Evolutionary conservation across 2,888 invertebrate species (phyloP), one percentile per base, ranked within the genome.

Genomic region (Netelia inedita): DNA sequence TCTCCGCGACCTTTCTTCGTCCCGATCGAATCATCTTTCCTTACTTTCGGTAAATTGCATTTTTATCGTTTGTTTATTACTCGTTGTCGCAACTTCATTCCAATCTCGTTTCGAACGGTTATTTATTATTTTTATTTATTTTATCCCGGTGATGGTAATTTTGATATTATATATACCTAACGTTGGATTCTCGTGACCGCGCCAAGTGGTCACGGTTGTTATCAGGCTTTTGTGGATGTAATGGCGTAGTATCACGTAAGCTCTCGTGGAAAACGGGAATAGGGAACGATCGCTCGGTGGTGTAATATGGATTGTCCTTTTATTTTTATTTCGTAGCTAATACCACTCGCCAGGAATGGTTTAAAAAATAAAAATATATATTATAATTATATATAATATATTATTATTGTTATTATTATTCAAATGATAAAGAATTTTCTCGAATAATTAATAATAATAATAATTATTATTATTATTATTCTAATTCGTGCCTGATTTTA

Each of bases 201-300:
- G 28, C 19, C 50, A 28, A 50, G 19, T 19, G 50, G 35, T 16
- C 50, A 65, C 74, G 50, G 50, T 50, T n/a, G 50, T 28, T 28
- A 28, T 28, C 28, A 28, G 28, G 5, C 5, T 28, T 28, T 28
- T 28, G 28, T 28, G 5, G 28, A 28, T 28, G 28, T 16, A 23
- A 23, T 41, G 46, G 14, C 14, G 46, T 14, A 46, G 43, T 50
- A 72, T 63, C 76, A 76, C 83, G 80, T 14, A 41, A 80, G 41
- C 43, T 80, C 61, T 68, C 83, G 76, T 80, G 83, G 35, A 19
- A 11, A 43, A 46, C 35, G 53, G 66, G 19, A 35, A 72, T 82
- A 21, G 11, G 19, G n/a, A 28, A 57, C 23, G 59, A 68, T 50
- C 46, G 23, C 5, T 59, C 16, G 10, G 61, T 43, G 35, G 14